Percentiles rank a stretch among this genome's conserved stretches.
Conservation (phyloP, 2,888 invertebrate species). For the Coleophora deauratella region DNA sequence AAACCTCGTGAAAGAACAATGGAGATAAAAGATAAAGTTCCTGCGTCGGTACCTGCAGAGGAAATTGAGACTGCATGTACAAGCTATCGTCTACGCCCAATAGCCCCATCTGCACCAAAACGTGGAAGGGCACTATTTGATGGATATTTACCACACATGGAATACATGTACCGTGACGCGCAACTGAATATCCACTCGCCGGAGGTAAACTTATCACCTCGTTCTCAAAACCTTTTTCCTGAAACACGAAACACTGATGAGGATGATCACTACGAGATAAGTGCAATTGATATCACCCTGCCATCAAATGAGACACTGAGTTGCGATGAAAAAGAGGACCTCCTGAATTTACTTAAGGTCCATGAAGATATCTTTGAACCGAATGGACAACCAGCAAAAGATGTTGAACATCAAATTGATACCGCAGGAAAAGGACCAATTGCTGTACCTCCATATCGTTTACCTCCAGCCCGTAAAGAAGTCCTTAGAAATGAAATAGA, state of each 20-base stretch:
- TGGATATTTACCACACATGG: conserved; percentile 1
- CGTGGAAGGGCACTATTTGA: not conserved
- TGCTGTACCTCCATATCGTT: conserved; percentile 28
- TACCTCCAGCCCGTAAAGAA: conserved; percentile 21
- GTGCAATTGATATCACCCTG: not conserved
- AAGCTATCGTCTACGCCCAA: not conserved
- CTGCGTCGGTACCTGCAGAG: not conserved
- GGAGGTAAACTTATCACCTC: conserved; percentile 1
- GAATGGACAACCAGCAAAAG: conserved; percentile 2
- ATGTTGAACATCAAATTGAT: conserved; percentile 7
- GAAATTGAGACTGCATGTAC: not conserved
- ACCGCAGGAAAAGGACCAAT: conserved; percentile 19
- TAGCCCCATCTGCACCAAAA: not conserved
- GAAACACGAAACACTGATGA: too few species aligned
- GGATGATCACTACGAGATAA: not conserved
- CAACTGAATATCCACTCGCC: not conserved
- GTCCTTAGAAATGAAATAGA: conserved; percentile 23
- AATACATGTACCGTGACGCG: conserved; percentile 1
- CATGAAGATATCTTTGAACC: conserved; percentile 6
- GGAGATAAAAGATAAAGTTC: too few species aligned
- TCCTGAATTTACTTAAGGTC: not conserved
- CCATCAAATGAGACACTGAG: not conserved
- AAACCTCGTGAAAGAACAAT: not conserved
- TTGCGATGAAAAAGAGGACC: not conserved
- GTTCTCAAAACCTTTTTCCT: not conserved